Evolutionary conservation across 2,797 vertebrate species (phyloP).

Genomic region (Pangasius krempfi): DNA sequence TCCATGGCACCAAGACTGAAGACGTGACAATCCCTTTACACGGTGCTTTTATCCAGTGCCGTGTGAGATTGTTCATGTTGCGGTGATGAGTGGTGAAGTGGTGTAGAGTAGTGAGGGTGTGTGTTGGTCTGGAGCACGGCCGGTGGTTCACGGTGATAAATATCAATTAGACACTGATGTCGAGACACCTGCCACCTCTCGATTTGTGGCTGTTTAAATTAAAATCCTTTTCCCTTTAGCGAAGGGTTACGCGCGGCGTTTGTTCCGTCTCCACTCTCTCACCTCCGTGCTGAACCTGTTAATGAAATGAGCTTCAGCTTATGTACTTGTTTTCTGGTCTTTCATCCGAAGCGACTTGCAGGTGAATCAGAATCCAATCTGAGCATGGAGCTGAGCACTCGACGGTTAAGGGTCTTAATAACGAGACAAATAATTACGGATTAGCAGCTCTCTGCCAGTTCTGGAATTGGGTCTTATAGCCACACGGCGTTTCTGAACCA

Average conservation of each 20-base stretch:
- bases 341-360: not conserved
- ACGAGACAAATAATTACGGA: not conserved
- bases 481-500: not conserved
- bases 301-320: not conserved
- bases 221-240: not conserved
- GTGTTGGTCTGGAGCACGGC: not conserved
- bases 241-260: not conserved
- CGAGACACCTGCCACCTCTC: not conserved
- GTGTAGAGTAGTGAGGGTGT: not conserved
- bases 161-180: not conserved
- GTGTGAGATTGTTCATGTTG: too few species aligned
- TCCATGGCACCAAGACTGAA: not conserved
- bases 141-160: not conserved
- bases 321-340: not conserved
- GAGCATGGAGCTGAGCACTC: not conserved
- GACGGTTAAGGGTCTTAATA: not conserved
- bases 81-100: not conserved
- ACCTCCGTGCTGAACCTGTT: not conserved
- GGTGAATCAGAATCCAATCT: not conserved
- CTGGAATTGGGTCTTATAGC: not conserved
- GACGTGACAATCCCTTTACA: too few species aligned
- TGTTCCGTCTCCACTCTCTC: not conserved
- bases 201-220: not conserved
- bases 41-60: too few species aligned
- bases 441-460: not conserved